Conservation (phyloP, 1,140 invertebrate genomes). For the Polyergus mexicanus region DNA sequence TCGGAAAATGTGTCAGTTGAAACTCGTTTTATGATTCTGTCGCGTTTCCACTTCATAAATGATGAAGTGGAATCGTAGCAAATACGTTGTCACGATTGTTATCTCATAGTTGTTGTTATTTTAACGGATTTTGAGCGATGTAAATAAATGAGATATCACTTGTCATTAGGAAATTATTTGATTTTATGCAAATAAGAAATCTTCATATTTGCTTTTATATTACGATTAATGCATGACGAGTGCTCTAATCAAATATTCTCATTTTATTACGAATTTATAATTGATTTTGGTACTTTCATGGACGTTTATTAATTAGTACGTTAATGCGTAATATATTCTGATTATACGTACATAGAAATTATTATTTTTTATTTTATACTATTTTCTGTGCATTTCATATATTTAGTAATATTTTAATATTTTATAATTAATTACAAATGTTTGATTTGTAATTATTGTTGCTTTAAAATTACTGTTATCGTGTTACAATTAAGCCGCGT, state of each 20-base stretch:
- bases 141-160: background rate
- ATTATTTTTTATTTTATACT: background rate
- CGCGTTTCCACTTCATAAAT: constrained; percentile 24
- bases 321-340: background rate
- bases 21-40: constrained; percentile 54
- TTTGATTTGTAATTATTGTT: constrained; percentile 6
- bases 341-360: background rate
- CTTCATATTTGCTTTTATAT: background rate
- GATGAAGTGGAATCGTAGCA: constrained; percentile 40
- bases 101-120: constrained; percentile 12
- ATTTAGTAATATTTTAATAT: background rate
- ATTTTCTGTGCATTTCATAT: background rate
- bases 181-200: background rate
- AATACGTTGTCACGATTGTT: constrained; percentile 9
- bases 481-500: background rate
- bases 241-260: background rate
- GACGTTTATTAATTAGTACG: background rate
- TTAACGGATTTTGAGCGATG: background rate
- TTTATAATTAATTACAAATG: constrained; percentile 9
- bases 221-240: background rate
- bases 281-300: background rate
- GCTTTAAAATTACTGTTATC: background rate
- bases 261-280: background rate
- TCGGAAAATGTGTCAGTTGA: constrained; percentile 26
- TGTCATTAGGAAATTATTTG: background rate